Base-by-base conservation (phyloP, 92 coral and sea anemone species). In the Porites evermanni region DNA sequence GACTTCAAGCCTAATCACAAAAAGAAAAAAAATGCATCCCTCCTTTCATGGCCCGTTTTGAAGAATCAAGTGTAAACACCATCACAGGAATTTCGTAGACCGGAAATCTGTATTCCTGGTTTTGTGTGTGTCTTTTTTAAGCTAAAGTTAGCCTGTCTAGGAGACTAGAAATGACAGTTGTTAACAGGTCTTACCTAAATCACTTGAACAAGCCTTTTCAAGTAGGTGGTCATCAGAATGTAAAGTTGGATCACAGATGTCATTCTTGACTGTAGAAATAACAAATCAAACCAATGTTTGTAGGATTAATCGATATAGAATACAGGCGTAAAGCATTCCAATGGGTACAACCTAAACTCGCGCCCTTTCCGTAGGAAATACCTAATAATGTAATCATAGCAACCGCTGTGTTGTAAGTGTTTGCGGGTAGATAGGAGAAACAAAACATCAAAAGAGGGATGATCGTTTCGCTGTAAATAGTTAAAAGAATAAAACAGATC, bases 161-260 rank as follows among this genome's bases (percentile, higher is more conserved):
- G 6, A 54, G 8, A 23, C 16, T 29, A 2, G 14, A 18, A 4
- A 7, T 64, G 54, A 26, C 54, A 64, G 64, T 20, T 64, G 64
- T 65, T 50, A 83, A 53, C 23, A 6, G n/a, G 56, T 81, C 85
- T 70, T 64, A 83, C 87, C 87, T 21, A 83, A 83, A 64, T 73
- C 65, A 19, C 74, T 32, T 14, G 59, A 44, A 23, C 64, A 47
- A 64, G 67, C 70, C 64, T 73, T 83, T 1, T 12, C 8, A 3
- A 6, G 26, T 14, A 83, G 74, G 17, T 47, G 65, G 32, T 3
- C 80, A 19, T 81, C 78, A 9, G 14, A 14, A n/a, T 78, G 29
- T 64, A 63, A n/a, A 20, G 17, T 47, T 19, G 51, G 23, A 47
- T 63, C 73, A 18, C 87, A 83, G 23, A 52, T 64, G 11, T 0